Evolutionary conservation across 2,888 invertebrate species (phyloP).

Genomic region (Hanleya hanleyi): DNA sequence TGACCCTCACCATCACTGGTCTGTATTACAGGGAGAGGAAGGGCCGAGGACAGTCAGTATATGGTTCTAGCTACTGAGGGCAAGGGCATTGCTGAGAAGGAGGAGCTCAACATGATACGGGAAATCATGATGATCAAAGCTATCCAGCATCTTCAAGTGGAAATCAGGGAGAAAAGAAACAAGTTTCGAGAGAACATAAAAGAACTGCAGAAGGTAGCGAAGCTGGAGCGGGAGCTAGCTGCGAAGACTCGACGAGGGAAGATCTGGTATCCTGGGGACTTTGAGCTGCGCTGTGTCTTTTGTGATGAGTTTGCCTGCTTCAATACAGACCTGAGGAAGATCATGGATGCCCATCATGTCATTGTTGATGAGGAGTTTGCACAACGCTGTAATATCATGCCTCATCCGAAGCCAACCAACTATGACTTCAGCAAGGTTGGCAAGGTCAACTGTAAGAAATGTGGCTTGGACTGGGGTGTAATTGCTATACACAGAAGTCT

Average conservation of each 20-base stretch:
- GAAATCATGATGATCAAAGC: conserved; percentile 68
- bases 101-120: conserved; percentile 62
- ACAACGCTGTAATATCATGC: conserved; percentile 25
- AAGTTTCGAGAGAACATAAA: conserved; percentile 34
- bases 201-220: conserved; percentile 45
- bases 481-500: conserved; percentile 33
- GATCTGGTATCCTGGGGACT: conserved; percentile 42
- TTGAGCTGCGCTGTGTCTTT: conserved; percentile 55
- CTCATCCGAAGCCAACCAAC: conserved; percentile 20
- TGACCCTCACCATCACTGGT: no score
- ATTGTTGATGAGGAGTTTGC: conserved; percentile 46
- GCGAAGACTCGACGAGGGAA: conserved; percentile 12
- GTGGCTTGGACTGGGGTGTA: conserved; percentile 43
- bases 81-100: conserved; percentile 60
- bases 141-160: conserved; percentile 44
- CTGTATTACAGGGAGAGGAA: conserved; percentile 69
- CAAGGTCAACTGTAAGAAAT: conserved; percentile 42
- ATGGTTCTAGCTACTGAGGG: conserved; percentile 52
- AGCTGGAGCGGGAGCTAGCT: conserved; percentile 46
- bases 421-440: conserved; percentile 35
- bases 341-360: conserved; percentile 58
- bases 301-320: conserved; percentile 57
- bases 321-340: conserved; percentile 53
- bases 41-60: conserved; percentile 63
- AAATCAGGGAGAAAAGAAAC: conserved; percentile 27